Conservation (phyloP, 2,888 invertebrate genomes). For the Rhagonycha fulva region DNA sequence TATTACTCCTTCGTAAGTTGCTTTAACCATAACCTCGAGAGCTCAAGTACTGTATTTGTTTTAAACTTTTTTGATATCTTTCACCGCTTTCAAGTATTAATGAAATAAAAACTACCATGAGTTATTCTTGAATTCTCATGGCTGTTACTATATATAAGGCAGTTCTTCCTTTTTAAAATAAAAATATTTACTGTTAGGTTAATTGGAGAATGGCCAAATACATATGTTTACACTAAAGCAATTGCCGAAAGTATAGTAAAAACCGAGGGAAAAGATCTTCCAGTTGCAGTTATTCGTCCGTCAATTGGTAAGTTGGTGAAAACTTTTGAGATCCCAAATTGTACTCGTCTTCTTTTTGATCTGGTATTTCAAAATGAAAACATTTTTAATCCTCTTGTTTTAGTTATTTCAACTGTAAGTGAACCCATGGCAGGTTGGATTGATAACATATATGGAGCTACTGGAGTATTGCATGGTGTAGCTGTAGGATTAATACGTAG, state of each 20-base stretch:
- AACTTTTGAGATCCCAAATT: too few relatives aligned
- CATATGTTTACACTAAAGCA: conserved; percentile 75
- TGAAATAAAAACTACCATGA: too few relatives aligned
- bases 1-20: conserved; percentile 40
- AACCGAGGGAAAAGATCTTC: conserved; percentile 60
- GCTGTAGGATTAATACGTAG: conserved; percentile 77
- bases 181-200: conserved; percentile 52
- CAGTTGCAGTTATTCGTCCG: conserved; percentile 70
- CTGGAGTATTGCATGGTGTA: conserved; percentile 72
- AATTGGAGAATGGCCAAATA: conserved; percentile 67
- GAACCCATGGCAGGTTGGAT: conserved; percentile 85
- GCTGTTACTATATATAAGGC: too few relatives aligned
- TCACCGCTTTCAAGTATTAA: too few relatives aligned
- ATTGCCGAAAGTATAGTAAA: conserved; percentile 67
- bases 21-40: too few relatives aligned
- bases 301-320: conserved; percentile 57
- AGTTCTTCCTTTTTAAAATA: neutral
- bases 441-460: conserved; percentile 89
- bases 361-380: neutral
- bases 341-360: too few relatives aligned
- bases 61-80: too few relatives aligned
- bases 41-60: too few relatives aligned
- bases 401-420: conserved; percentile 69
- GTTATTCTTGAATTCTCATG: too few relatives aligned
- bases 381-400: conserved; percentile 27